Evolutionary conservation across 2,797 vertebrate genomes (phyloP).

Genomic region (Phrynocephalus vlangalii): DNA sequence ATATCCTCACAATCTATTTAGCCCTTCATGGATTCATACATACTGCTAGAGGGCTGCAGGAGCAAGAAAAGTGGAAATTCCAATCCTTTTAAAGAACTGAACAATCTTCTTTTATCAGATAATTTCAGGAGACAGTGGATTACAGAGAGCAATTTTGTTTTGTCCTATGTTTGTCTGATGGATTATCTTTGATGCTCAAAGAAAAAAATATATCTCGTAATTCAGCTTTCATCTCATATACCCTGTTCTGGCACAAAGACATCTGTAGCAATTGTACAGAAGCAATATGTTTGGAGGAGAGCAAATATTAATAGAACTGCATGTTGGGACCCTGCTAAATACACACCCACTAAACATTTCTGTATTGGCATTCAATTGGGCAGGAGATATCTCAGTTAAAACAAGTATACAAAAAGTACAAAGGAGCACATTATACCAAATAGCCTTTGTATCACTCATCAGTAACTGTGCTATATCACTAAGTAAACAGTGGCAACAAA

Average conservation of each 20-base stretch:
- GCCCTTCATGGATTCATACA: no score
- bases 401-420: slow-evolving; percentile 37
- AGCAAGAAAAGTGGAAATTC: slow-evolving; percentile 16
- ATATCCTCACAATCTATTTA: no score
- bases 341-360: background rate
- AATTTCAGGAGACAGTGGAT: background rate
- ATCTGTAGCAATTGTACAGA: slow-evolving; percentile 32
- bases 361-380: slow-evolving; percentile 23
- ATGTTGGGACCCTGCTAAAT: slow-evolving; percentile 11
- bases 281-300: slow-evolving; percentile 34
- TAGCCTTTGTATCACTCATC: no score
- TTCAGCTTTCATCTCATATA: slow-evolving; percentile 29
- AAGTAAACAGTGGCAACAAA: background rate
- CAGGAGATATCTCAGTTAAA: slow-evolving; percentile 8
- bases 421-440: background rate
- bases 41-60: no score
- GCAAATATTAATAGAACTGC: slow-evolving; percentile 44
- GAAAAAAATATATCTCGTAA: slow-evolving; percentile 10
- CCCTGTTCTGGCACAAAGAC: slow-evolving; percentile 3
- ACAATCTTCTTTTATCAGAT: slow-evolving; percentile 8
- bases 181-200: slow-evolving; percentile 18
- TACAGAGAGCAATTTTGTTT: slow-evolving; percentile 12
- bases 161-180: background rate
- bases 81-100: slow-evolving; percentile 8
- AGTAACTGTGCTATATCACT: no score